Conservation (phyloP, 2,113 vertebrate genomes). For the rabbit (Oryctolagus cuniculus) region mOryCun1.1 NC_091443.1:37670001-37670500, state of each 20-base stretch:
- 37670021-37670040: no score
- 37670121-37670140: neutral
- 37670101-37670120: neutral
- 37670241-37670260: neutral
- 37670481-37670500: conserved; percentile 4
- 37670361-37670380: neutral
- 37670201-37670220: neutral
- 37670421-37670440: neutral
- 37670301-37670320: conserved; percentile 20
- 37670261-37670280: neutral
- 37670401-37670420: neutral
- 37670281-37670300: neutral
- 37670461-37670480: neutral
- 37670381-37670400: neutral
- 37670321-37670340: neutral
- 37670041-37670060: no score
- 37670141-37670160: neutral
- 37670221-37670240: neutral
- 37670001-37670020: no score
- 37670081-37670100: no score
- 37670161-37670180: neutral
- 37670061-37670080: no score
- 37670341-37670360: conserved; percentile 19
- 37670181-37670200: neutral
- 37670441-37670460: neutral